A percentile compares a stretch with the other conserved stretches of the same genome.
These are phyloP conservation scores for Ophiothrix spiculata DNA, from an alignment of 35 echinoderm and acorn worm genomes.

Conservation along the genomic window DNA sequence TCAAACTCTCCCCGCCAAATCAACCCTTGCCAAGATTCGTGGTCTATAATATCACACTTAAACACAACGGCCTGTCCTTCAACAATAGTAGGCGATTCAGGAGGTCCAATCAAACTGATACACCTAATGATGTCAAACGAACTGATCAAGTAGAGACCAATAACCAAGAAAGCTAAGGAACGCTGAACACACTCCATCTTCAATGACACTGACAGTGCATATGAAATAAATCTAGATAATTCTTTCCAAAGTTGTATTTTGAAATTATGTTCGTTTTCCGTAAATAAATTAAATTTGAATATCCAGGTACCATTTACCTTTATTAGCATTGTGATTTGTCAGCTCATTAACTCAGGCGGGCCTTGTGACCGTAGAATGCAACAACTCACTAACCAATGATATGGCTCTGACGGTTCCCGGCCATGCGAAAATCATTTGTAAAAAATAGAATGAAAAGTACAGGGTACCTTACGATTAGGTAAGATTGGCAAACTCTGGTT, in stretches of 20 bases:
- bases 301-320: background rate
- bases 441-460: too few species aligned
- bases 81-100: background rate
- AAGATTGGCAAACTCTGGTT: too few species aligned
- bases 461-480: too few species aligned
- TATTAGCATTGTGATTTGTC: too few species aligned
- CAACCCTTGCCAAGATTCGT: background rate
- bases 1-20: background rate
- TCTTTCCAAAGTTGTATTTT: background rate
- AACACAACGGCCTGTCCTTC: background rate
- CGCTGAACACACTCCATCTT: background rate
- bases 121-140: background rate
- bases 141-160: background rate
- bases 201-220: background rate
- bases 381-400: too few species aligned
- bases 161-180: background rate
- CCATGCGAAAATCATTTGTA: too few species aligned
- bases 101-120: background rate
- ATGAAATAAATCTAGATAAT: background rate
- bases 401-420: too few species aligned
- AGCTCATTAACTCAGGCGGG: too few species aligned
- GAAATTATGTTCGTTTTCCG: background rate
- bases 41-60: background rate
- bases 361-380: too few species aligned
- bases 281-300: background rate